Percentiles rank a stretch among this genome's conserved stretches.
Conservation (phyloP, 2,797 vertebrate genomes). For the Halcyon chelicuti region DNA sequence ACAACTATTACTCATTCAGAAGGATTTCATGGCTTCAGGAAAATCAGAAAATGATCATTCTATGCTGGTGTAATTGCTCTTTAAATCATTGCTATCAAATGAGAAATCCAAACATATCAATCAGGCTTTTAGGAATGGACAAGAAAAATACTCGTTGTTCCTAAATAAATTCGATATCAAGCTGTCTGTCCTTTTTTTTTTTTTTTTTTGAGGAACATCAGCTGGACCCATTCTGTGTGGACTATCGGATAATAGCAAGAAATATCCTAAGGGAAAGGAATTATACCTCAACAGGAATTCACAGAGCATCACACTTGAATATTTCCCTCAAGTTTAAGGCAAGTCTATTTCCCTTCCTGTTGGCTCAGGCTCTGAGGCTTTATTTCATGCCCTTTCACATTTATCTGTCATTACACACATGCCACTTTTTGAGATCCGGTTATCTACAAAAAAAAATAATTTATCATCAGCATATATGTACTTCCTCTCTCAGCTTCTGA, state of each 20-base stretch:
- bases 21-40: not conserved
- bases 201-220: not conserved
- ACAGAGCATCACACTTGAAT: slow-evolving; percentile 14
- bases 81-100: not conserved
- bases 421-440: not conserved
- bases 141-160: not conserved
- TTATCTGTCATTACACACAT: slow-evolving; percentile 25
- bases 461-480: slow-evolving; percentile 39
- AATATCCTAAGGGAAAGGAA: not conserved
- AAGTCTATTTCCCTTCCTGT: slow-evolving; percentile 16
- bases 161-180: not conserved
- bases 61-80: not conserved
- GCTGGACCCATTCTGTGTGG: not conserved
- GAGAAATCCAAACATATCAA: not conserved
- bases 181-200: too few species aligned
- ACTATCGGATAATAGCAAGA: not conserved
- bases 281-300: slow-evolving; percentile 20
- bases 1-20: not conserved
- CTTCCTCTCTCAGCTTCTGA: slow-evolving; percentile 69
- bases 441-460: slow-evolving; percentile 33
- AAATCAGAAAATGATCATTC: not conserved
- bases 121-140: not conserved
- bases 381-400: slow-evolving; percentile 46
- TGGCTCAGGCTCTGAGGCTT: slow-evolving; percentile 35
- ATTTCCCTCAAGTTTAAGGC: slow-evolving; percentile 26